Conservation (phyloP, 2,888 invertebrate species). For the Latheticus oryzae region DNA sequence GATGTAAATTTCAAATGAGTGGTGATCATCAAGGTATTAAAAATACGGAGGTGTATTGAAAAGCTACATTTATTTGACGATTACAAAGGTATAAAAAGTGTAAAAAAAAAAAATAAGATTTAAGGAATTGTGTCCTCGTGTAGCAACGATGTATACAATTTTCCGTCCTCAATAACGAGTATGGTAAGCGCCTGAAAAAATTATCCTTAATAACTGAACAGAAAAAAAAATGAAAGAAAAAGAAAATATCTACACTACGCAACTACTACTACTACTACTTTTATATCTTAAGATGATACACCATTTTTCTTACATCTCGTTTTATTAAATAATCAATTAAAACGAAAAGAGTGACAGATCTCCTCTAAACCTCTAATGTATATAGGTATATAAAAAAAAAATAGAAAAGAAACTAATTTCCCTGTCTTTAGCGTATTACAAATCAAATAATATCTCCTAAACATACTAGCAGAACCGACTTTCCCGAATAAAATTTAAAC, state of each 20-base stretch:
- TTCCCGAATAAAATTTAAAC: constrained; percentile 2
- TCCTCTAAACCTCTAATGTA: constrained; percentile 6
- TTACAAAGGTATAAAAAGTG: background rate
- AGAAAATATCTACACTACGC: too few species aligned
- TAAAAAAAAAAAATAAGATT: constrained; percentile 6
- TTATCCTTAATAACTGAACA: constrained; percentile 2
- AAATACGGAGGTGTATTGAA: too few species aligned
- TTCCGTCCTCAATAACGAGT: constrained; percentile 16
- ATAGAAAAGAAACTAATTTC: constrained; percentile 10
- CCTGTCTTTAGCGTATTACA: constrained; percentile 25
- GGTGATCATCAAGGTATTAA: constrained; percentile 12
- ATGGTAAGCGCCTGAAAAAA: constrained; percentile 17
- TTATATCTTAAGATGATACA: constrained; percentile 16
- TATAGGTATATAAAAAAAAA: constrained; percentile 20
- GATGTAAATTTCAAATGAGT: constrained; percentile 17
- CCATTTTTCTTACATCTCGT: constrained; percentile 23
- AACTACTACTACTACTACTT: too few species aligned
- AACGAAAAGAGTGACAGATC: constrained; percentile 18
- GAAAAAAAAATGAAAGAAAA: constrained; percentile 16
- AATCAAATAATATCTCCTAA: constrained; percentile 25
- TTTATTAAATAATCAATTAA: constrained; percentile 27
- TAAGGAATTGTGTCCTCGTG: constrained; percentile 21
- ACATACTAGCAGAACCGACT: constrained; percentile 30
- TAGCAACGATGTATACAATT: constrained; percentile 9
- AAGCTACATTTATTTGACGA: too few species aligned